Evolutionary conservation across 2,888 invertebrate genomes (phyloP).

Genomic region (Mythimna vitellina): DNA sequence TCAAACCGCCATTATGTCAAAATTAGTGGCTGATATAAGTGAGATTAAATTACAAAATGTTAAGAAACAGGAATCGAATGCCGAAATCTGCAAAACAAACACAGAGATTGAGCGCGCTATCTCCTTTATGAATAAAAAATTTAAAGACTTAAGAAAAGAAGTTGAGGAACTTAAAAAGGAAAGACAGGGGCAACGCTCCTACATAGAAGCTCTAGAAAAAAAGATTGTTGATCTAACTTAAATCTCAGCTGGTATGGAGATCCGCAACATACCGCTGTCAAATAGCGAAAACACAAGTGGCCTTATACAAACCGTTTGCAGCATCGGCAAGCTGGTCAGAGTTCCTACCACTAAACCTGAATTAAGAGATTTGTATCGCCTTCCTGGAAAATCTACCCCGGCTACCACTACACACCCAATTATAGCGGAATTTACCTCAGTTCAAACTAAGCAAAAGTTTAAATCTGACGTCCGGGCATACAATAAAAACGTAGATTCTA

Average conservation of each 20-base stretch:
- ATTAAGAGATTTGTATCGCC: no score
- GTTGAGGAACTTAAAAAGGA: constrained; percentile 14
- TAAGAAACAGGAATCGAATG: constrained; percentile 1
- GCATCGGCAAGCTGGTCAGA: neutral
- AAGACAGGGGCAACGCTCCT: constrained; percentile 18
- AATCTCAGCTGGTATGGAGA: no score
- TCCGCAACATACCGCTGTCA: no score
- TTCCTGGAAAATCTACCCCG: neutral
- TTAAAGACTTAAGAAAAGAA: constrained; percentile 15
- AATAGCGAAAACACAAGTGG: neutral
- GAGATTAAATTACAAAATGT: constrained; percentile 2
- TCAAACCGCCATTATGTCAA: neutral
- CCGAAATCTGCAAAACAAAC: neutral
- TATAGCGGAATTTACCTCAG: neutral
- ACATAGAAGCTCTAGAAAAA: constrained; percentile 21
- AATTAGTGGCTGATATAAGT: neutral
- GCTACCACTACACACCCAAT: neutral
- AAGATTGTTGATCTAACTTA: constrained; percentile 11
- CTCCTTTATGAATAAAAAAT: no score
- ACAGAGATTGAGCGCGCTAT: neutral
- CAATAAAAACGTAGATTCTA: neutral
- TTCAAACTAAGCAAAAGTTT: neutral
- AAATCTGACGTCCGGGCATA: constrained; percentile 4
- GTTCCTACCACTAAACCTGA: neutral
- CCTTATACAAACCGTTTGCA: neutral